Percentiles rank a stretch among this genome's conserved stretches.
Conservation (phyloP, 2,797 vertebrate genomes). For the Chloroceryle amazona region DNA sequence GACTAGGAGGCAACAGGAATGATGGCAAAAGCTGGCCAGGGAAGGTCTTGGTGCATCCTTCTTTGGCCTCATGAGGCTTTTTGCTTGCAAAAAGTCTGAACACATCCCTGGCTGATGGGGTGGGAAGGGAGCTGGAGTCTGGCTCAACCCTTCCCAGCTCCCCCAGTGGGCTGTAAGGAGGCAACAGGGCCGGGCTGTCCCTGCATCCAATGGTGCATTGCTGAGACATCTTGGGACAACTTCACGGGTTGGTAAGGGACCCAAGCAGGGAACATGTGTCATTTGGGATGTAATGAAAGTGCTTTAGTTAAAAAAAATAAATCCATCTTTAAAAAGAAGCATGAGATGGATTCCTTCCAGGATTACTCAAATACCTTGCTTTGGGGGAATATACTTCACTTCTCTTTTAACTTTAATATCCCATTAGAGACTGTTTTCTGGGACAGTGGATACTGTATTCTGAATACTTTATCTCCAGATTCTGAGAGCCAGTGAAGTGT, state of each 20-base stretch:
- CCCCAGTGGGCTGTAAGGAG: not conserved
- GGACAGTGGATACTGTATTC: slow-evolving; percentile 31
- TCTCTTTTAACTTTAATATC: slow-evolving; percentile 76
- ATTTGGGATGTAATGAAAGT: not conserved
- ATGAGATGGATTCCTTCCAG: slow-evolving; percentile 64
- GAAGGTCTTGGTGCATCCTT: not conserved
- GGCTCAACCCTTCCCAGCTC: not conserved
- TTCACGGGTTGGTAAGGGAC: not conserved
- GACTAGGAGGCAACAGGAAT: not conserved
- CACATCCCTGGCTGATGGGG: not conserved
- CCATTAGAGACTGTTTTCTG: slow-evolving; percentile 69
- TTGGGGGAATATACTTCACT: slow-evolving; percentile 69
- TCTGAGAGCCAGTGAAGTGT: slow-evolving; percentile 58
- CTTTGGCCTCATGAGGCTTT: not conserved
- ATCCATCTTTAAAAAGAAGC: slow-evolving; percentile 27
- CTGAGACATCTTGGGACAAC: not conserved
- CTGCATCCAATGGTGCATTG: not conserved
- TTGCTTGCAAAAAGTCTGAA: not conserved
- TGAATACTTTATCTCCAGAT: slow-evolving; percentile 65
- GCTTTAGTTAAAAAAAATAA: slow-evolving; percentile 26
- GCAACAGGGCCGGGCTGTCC: not conserved
- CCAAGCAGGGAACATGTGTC: not conserved
- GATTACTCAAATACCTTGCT: slow-evolving; percentile 70
- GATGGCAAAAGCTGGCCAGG: not conserved
- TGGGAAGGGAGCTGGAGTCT: not conserved